Conservation (phyloP, 2,888 invertebrate species). For the Congeria kusceri region DNA sequence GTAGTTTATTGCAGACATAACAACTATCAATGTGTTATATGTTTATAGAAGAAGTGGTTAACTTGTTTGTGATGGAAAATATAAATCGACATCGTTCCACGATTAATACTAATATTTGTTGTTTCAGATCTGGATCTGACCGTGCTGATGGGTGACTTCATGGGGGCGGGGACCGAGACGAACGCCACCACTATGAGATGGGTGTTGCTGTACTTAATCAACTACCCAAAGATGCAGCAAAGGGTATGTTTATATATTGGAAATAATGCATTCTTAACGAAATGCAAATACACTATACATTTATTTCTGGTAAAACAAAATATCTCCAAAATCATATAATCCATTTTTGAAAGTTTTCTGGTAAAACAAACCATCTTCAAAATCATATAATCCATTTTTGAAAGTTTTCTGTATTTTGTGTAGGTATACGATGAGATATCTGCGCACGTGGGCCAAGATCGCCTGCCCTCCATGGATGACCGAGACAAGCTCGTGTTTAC, state of each 20-base stretch:
- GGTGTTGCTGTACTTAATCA: background rate
- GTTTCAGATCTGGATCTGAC: background rate
- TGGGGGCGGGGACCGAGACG: slow-evolving; percentile 3
- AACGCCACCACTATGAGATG: background rate
- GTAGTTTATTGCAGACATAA: no score
- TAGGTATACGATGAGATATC: background rate
- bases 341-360: no score
- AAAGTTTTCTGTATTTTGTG: no score
- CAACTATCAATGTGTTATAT: background rate
- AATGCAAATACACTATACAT: no score
- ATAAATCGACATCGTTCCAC: background rate
- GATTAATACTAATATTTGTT: background rate
- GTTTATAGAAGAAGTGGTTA: no score
- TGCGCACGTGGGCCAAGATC: background rate
- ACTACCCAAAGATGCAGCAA: slow-evolving; percentile 13
- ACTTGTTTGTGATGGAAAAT: background rate
- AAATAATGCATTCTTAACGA: no score
- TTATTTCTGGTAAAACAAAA: no score
- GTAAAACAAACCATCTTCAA: no score
- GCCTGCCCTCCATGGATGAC: slow-evolving; percentile 4
- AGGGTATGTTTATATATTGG: no score
- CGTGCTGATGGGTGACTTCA: background rate
- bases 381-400: no score
- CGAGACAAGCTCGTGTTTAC: background rate
- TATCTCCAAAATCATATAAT: no score